phyloP scores from a whole-genome alignment of 2,113 vertebrate species.

The Semnornis frantzii region DNA sequence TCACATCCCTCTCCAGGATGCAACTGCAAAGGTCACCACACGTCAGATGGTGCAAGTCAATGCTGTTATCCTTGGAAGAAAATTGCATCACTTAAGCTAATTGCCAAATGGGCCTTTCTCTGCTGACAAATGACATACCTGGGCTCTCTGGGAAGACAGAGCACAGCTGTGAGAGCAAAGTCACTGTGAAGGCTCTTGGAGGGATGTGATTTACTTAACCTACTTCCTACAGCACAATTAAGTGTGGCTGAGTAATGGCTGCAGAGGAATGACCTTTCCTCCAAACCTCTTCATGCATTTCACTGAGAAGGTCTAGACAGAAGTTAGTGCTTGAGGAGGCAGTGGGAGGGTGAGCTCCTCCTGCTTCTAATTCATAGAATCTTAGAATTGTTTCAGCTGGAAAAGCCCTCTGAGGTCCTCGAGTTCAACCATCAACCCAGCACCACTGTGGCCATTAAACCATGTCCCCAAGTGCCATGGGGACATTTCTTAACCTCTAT shows the following conservation, averaged over 20 bases:
- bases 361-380: too few relatives aligned
- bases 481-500: too few relatives aligned
- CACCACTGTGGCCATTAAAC: too few relatives aligned
- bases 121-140: neutral
- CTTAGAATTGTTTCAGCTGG: too few relatives aligned
- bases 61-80: neutral
- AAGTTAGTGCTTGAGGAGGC: neutral
- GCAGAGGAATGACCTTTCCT: neutral
- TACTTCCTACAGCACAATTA: neutral
- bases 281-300: neutral
- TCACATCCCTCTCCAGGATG: neutral
- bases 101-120: neutral
- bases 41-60: neutral
- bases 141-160: neutral
- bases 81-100: slow-evolving; percentile 15
- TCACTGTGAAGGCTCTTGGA: neutral
- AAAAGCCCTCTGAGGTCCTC: too few relatives aligned
- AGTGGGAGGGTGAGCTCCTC: neutral
- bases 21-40: neutral
- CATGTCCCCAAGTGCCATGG: too few relatives aligned
- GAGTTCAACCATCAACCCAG: too few relatives aligned
- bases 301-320: neutral
- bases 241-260: neutral
- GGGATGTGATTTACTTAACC: neutral
- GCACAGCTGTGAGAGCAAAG: neutral